Conservation (phyloP, 2,113 vertebrate genomes). For the Nesospiza acunhae region DNA sequence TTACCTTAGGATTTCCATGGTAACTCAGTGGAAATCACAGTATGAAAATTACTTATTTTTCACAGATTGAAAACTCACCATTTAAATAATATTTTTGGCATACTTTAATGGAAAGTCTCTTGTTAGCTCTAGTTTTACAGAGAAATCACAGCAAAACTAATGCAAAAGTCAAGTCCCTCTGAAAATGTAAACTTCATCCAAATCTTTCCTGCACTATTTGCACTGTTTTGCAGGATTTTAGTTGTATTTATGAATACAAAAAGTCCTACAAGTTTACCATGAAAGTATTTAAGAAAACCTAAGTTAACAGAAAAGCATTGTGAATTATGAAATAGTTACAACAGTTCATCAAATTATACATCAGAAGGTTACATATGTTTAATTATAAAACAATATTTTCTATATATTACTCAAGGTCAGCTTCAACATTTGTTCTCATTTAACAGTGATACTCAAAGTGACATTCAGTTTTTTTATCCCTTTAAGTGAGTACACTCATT, state of each 20-base stretch:
- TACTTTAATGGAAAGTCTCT: background rate
- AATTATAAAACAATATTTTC: constrained; percentile 50
- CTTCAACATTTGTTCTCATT: constrained; percentile 36
- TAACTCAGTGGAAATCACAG: background rate
- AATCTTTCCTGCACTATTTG: background rate
- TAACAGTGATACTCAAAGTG: constrained; percentile 36
- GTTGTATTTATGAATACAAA: background rate
- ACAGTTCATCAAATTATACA: constrained; percentile 48
- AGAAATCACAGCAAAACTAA: background rate
- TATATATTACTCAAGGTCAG: constrained; percentile 47
- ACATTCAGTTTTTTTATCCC: constrained; percentile 34
- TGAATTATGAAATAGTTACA: constrained; percentile 39
- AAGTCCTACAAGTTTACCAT: background rate
- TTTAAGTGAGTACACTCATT: constrained; percentile 47
- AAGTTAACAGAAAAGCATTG: constrained; percentile 37
- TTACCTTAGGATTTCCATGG: background rate
- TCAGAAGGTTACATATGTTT: constrained; percentile 42
- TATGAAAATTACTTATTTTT: background rate
- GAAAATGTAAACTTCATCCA: background rate
- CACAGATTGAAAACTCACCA: background rate
- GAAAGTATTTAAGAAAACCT: constrained; percentile 38
- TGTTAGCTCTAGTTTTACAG: background rate
- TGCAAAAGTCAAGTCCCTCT: background rate
- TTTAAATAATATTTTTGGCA: background rate
- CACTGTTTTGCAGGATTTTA: background rate